phyloP scores from a whole-genome alignment of 2,888 invertebrate genomes.

The Cataglyphis albicans region DNA sequence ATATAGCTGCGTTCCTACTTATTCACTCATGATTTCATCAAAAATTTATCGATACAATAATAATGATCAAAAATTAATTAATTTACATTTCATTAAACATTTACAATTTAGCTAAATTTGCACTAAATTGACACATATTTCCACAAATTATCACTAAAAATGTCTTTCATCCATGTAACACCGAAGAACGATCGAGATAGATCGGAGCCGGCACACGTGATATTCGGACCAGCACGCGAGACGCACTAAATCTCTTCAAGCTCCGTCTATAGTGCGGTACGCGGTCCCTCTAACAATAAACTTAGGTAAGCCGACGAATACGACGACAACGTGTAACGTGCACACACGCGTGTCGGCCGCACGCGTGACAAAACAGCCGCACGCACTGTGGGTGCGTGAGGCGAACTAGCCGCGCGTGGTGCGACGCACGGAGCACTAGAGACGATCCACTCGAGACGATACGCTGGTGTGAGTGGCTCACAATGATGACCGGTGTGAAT shows the following conservation, averaged over 20 bases:
- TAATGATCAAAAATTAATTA: neutral
- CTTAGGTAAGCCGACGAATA: conserved; percentile 74
- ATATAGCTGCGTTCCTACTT: neutral
- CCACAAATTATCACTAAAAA: neutral
- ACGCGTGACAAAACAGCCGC: conserved; percentile 67
- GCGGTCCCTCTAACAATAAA: conserved; percentile 82
- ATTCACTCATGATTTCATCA: neutral
- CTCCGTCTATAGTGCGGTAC: conserved; percentile 70
- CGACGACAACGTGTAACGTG: conserved; percentile 40
- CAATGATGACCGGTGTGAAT: conserved; percentile 52
- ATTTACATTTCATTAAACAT: neutral
- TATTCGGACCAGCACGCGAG: conserved; percentile 76
- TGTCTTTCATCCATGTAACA: neutral
- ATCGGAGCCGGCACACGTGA: conserved; percentile 66
- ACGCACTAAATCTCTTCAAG: conserved; percentile 79
- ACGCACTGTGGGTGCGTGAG: conserved; percentile 59
- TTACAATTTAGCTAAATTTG: neutral
- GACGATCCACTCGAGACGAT: conserved; percentile 63
- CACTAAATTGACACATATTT: neutral
- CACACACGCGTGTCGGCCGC: conserved; percentile 62
- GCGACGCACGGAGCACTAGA: conserved; percentile 37
- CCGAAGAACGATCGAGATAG: conserved; percentile 15
- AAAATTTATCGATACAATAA: neutral
- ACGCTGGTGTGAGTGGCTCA: conserved; percentile 25
- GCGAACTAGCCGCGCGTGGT: conserved; percentile 61